These are phyloP conservation scores for Chelonia mydas DNA, from an alignment of 2,797 vertebrate species.

Conservation along the genomic window DNA sequence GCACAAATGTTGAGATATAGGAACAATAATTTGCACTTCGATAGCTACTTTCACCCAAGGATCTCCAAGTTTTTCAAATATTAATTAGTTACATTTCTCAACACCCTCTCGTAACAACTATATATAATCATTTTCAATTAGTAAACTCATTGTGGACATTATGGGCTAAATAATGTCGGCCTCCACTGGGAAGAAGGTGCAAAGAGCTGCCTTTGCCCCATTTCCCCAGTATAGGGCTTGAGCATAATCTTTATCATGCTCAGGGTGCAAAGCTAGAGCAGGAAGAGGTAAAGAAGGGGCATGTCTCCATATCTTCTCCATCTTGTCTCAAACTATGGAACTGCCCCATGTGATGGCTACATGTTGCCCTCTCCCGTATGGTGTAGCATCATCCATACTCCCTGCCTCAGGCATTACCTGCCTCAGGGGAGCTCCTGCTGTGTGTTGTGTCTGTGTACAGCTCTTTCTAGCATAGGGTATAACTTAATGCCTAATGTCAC, in stretches of 20 bases:
- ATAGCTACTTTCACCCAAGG: not conserved
- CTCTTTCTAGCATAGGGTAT: not conserved
- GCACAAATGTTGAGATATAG: not conserved
- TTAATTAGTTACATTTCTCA: not conserved
- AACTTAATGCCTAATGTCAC: not conserved
- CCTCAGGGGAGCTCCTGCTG: not conserved
- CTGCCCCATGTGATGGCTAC: not conserved
- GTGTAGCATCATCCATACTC: not conserved
- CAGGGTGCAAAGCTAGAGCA: not conserved
- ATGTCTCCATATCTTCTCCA: not conserved
- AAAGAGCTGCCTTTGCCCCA: not conserved
- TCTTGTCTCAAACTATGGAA: not conserved
- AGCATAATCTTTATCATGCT: not conserved
- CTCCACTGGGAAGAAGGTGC: not conserved
- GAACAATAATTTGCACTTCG: not conserved
- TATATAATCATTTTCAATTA: not conserved
- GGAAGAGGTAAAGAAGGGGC: not conserved
- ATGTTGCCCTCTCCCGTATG: rapidly evolving
- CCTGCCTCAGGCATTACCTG: not conserved
- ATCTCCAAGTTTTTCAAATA: not conserved
- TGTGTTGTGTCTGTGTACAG: not conserved
- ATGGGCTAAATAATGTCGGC: not conserved
- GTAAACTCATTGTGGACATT: not conserved
- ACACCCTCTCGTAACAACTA: not conserved
- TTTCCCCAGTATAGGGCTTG: not conserved